These are phyloP conservation scores for Porites rus DNA, from an alignment of 92 coral and sea anemone genomes.

Conservation along the genomic window DNA sequence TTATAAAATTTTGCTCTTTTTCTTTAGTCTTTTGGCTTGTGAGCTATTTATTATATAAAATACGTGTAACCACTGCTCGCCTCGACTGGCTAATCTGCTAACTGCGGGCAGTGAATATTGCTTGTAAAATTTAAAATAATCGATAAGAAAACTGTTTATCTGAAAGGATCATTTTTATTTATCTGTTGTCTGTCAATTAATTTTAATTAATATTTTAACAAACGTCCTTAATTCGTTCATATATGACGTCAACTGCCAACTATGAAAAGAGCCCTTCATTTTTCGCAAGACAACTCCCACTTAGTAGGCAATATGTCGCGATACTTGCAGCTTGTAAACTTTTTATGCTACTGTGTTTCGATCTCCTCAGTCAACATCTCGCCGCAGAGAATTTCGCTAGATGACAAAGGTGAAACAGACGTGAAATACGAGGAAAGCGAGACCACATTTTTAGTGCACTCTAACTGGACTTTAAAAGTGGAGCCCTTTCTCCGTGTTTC, in stretches of 20 bases:
- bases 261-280: not conserved
- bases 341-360: not conserved
- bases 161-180: not conserved
- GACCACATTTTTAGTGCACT: not conserved
- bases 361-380: not conserved
- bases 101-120: too few species aligned
- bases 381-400: not conserved
- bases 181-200: not conserved
- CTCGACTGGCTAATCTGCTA: too few species aligned
- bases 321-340: not conserved
- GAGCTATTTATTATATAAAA: too few species aligned
- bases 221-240: not conserved
- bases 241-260: not conserved
- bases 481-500: not conserved
- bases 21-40: too few species aligned
- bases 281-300: not conserved
- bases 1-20: too few species aligned
- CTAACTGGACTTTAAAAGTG: not conserved
- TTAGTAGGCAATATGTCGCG: not conserved
- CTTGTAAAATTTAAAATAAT: too few species aligned
- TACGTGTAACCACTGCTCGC: too few species aligned
- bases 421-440: not conserved
- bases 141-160: not conserved
- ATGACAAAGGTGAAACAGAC: not conserved
- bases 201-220: slow-evolving; percentile 10